Evolutionary conservation across 2,888 invertebrate genomes (phyloP), one percentile per base, ranked within the genome.

Genomic region (Macrosoma leucophasiata): DNA sequence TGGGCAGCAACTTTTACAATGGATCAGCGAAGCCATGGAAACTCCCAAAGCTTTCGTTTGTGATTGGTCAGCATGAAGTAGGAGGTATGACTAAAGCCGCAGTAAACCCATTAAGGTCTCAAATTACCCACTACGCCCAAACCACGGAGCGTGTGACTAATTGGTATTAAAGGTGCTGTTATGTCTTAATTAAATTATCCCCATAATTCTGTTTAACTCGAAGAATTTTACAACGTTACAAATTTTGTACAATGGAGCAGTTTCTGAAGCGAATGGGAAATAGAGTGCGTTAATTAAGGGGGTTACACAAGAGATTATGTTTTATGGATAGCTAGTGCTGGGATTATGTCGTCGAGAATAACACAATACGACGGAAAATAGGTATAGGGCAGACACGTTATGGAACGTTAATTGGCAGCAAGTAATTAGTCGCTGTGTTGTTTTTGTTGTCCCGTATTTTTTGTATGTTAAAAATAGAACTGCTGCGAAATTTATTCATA

Each of bases 151-250:
- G 79, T 79, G 77, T 79, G 79, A 78, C 82, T 81, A 82, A 84
- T 82, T 81, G 78, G 69, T 59, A 72, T 79, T 76, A 77, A 73
- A 75, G 70, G 70, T 71, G 73, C 68, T 75, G 75, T 75, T 77
- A 78, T 74, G 65, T 76, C 76, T 78, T 81, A 81, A 84, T 84
- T 84, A 75, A 81, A 81, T 81, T 79, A 78, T 68, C 69, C 66
- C 62, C 64, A 67, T 74, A 73, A 76, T 72, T 70, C 64, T 62
- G 55, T 58, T 55, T 65, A 66, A 72, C 63, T 68, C 62, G 60
- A 64, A 58, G 61, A 65, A 69, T 68, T 77, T 75, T 71, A 75
- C 68, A 54, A 73, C 72, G 69, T 70, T 71, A 74, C 75, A 71
- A 76, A 77, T 79, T 77, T 65, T 63, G 64, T 69, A 77, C 76